Conservation (phyloP, 2,797 vertebrate genomes). For the Sparidentex hasta region DNA sequence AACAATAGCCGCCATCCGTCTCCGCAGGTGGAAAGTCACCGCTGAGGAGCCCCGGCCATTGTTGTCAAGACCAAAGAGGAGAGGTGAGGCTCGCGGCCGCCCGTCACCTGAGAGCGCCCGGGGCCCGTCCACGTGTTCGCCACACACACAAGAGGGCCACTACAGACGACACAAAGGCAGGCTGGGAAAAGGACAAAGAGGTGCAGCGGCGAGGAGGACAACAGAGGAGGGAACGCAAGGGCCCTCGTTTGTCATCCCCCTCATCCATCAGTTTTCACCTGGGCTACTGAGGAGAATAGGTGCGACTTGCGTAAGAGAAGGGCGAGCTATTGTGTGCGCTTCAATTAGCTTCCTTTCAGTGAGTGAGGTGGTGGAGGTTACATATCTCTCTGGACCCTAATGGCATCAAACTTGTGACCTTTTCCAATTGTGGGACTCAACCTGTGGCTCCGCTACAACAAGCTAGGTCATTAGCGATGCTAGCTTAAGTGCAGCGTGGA, state of each 20-base stretch:
- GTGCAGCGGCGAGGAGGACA: constrained; percentile 40
- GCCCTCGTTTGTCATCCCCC: constrained; percentile 42
- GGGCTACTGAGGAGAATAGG: constrained; percentile 29
- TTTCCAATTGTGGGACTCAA: constrained; percentile 16
- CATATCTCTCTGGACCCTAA: constrained; percentile 3
- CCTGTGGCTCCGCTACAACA: not conserved
- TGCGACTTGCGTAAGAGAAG: constrained; percentile 5
- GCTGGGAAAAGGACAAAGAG: constrained; percentile 65
- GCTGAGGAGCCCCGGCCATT: constrained; percentile 65
- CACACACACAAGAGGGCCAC: constrained; percentile 65
- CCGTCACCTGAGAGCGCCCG: constrained; percentile 79
- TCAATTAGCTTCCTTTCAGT: constrained; percentile 32
- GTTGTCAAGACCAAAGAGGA: constrained; percentile 67
- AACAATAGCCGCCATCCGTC: constrained; percentile 75
- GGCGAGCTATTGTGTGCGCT: constrained; percentile 25
- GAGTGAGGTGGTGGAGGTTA: constrained; percentile 12
- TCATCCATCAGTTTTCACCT: constrained; percentile 63
- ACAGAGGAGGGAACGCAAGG: constrained; percentile 38
- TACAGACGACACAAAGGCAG: constrained; percentile 58
- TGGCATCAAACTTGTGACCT: constrained; percentile 43
- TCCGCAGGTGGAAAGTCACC: constrained; percentile 64
- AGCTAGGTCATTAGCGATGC: constrained; percentile 2
- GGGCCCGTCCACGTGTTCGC: constrained; percentile 65
- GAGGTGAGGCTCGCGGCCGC: constrained; percentile 68
- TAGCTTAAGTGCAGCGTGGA: not conserved